Evolutionary conservation across 2,113 vertebrate genomes (phyloP).

Genomic region (Puntigrus tetrazona): DNA sequence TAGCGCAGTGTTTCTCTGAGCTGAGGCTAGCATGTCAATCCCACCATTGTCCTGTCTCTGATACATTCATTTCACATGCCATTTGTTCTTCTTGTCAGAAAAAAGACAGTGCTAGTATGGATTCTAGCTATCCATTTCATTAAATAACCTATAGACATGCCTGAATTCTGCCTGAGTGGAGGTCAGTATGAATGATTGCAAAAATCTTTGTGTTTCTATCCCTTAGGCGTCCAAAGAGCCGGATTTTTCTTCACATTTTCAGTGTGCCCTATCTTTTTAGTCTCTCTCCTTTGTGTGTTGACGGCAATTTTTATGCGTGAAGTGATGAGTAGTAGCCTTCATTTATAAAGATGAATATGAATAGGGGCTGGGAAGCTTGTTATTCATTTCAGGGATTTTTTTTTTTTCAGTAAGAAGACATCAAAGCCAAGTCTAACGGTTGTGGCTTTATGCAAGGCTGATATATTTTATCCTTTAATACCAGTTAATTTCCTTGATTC

Average conservation of each 20-base stretch:
- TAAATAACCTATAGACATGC: neutral
- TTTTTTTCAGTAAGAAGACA: neutral
- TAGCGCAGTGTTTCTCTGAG: neutral
- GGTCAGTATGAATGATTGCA: neutral
- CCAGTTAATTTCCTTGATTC: neutral
- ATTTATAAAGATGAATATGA: neutral
- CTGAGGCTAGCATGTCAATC: neutral
- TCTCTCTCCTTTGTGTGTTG: neutral
- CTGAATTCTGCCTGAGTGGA: slow-evolving; percentile 13
- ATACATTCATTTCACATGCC: slow-evolving; percentile 27
- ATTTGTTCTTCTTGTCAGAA: slow-evolving; percentile 20
- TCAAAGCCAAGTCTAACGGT: neutral
- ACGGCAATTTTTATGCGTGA: neutral
- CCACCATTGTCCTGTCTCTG: neutral
- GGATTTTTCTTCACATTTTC: neutral
- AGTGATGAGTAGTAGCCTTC: neutral
- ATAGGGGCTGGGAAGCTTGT: neutral
- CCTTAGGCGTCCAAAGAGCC: neutral
- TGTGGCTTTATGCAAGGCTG: neutral
- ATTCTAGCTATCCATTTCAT: slow-evolving; percentile 41
- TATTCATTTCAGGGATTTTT: neutral
- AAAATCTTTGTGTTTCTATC: neutral
- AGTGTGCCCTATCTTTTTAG: neutral
- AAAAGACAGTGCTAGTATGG: slow-evolving; percentile 37
- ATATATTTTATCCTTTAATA: neutral